Evolutionary conservation across 2,113 vertebrate genomes (phyloP), one percentile per base, ranked within the genome.

Genomic region (Pedionomus torquatus): DNA sequence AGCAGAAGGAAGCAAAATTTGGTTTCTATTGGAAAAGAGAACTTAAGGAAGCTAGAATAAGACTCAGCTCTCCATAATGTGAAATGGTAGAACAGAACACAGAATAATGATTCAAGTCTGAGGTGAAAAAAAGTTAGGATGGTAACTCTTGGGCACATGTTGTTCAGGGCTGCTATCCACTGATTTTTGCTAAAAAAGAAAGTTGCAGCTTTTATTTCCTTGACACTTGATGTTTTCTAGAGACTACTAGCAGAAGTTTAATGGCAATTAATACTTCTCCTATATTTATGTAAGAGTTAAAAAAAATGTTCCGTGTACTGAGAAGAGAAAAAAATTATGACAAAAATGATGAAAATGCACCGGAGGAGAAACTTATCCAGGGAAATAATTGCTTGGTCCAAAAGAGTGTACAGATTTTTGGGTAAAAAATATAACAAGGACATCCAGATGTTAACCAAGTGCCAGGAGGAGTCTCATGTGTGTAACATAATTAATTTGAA

Each of bases 381-480:
- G 17, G 33, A 92, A 90, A 83, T 58, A 90, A 86, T 80, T n/a
- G 70, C 28, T 71, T 65, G 41, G 64, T 91, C 28, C 35, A 87
- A 84, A 71, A 51, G 6, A 80, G 33, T 9, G 43, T 37, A 21
- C 39, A 81, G 65, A 52, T 13, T 87, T 86, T 11, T 19, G 51
- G 39, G 15, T 79, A 33, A 91, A 90, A 92, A 51, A 43, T 9
- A 21, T 37, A 93, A 83, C 17, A 74, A 93, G 31, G 33, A 11
- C 25, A 78, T 81, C 91, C 93, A 95, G 95, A 95, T 95, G 89
- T 93, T 95, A 84, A 43, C 24, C 44, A 86, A 91, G 33, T 5
- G 33, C 94, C 92, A 60, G 86, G 65, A 96, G 84, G 76, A 68
- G 7, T 83, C 55, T 96, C 31, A 24, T 68, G 24, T 66, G 39